Base-by-base conservation (phyloP, 2,888 invertebrate species). In the Desoria tigrina region DNA sequence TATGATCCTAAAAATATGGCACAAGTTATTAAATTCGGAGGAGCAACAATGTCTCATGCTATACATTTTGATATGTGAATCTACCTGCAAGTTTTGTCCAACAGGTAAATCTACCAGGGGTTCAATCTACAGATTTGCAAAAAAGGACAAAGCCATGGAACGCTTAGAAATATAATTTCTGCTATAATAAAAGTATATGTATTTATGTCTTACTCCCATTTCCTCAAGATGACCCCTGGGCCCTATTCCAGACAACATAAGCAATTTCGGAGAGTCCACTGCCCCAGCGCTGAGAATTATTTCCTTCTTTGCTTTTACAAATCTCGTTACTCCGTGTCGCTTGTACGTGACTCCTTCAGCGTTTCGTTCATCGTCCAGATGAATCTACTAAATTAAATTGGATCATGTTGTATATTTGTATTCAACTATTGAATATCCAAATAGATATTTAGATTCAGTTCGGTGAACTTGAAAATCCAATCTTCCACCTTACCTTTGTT, bases 281-380 rank as follows among this genome's bases (percentile, higher is more conserved):
- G 72, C 24, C 18, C 70, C 70, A 26, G 65, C 68, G 24, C 61
- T 61, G 2, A 75, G n/a, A 37, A 76, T 71, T 27, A 76, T 64
- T 73, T 76, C 76, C 24, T 73, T 74, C 7, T 53, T 63, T 7
- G 73, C 72, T 37, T 61, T 60, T 7, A 66, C 74, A 37, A 57
- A 67, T 16, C 60, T 68, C 16, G 39, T 63, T 3, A 37, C 27
- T 1, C 73, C 73, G 53, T 74, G 74, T 51, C 71, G 63, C 14
- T 66, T 60, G 60, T 74, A 76, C 21, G 73, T 71, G 2, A 76
- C 74, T 16, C 74, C 75, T 50, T 54, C 65, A 1, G 75, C 75
- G n/a, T 45, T 27, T 9, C 65, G 67, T 11, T 63, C 63, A 14
- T 42, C 32, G 45, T 70, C 72, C n/a, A 76, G 32, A 7, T 7